phyloP scores from a whole-genome alignment of 2,113 vertebrate species.

The Pachyramphus minor region DNA sequence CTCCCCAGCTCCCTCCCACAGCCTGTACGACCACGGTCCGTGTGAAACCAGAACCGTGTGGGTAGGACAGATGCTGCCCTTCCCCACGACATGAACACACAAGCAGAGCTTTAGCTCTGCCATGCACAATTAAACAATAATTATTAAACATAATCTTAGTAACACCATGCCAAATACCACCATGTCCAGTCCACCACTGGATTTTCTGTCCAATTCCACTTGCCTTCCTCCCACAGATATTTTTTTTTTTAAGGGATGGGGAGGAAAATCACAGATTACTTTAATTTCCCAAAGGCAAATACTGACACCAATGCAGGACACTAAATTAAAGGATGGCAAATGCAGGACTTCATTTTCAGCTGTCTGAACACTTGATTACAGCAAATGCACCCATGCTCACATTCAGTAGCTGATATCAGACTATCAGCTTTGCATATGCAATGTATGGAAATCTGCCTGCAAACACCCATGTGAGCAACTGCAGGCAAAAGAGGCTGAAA shows the following conservation, averaged over 20 bases:
- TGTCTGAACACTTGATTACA: background rate
- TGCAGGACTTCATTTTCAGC: background rate
- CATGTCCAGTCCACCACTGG: background rate
- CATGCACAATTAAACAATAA: background rate
- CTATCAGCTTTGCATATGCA: background rate
- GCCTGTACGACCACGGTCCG: accelerated
- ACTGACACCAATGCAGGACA: background rate
- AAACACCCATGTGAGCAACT: background rate
- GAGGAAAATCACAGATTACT: background rate
- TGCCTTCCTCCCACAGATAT: background rate
- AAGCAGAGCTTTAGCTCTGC: background rate
- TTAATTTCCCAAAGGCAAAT: background rate
- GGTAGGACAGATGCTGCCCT: background rate
- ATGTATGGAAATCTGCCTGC: background rate
- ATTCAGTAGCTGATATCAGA: background rate
- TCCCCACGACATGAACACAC: background rate
- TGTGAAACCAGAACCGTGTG: accelerated
- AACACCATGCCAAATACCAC: background rate
- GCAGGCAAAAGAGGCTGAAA: background rate
- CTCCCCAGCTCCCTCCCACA: background rate
- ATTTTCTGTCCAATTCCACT: background rate
- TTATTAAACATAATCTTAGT: background rate
- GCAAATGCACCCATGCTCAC: background rate
- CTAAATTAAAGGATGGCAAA: background rate
- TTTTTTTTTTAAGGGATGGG: background rate